Conservation (phyloP, 2,888 invertebrate species). For the Drosophila nr. medialis region DNA sequence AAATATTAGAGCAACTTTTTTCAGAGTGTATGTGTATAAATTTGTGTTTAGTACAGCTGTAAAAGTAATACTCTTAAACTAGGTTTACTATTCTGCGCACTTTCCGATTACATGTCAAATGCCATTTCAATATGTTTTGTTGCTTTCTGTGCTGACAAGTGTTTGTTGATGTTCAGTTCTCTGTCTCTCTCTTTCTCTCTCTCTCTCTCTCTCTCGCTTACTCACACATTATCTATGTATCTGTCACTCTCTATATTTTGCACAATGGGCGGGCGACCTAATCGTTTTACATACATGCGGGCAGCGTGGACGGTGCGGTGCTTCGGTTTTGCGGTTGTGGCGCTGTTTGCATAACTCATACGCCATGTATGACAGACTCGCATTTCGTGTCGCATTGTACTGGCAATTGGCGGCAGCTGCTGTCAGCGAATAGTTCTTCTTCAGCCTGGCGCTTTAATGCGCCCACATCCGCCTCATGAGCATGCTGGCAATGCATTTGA, state of each 20-base stretch:
- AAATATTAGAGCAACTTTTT: background rate
- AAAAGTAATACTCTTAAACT: background rate
- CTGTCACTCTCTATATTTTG: background rate
- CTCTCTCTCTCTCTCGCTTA: background rate
- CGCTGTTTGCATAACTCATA: slow-evolving; percentile 56
- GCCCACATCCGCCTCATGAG: slow-evolving; percentile 41
- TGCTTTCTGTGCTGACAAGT: slow-evolving; percentile 43
- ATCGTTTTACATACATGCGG: slow-evolving; percentile 33
- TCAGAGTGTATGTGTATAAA: background rate
- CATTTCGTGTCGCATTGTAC: slow-evolving; percentile 53
- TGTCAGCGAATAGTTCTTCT: slow-evolving; percentile 27
- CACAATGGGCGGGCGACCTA: slow-evolving; percentile 17
- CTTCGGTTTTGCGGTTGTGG: slow-evolving; percentile 37
- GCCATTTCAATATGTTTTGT: slow-evolving; percentile 54
- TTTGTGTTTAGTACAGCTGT: background rate
- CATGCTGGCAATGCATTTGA: slow-evolving; percentile 47
- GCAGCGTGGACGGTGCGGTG: background rate
- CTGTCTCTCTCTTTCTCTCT: background rate
- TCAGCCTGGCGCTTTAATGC: slow-evolving; percentile 28
- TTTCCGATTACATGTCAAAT: slow-evolving; percentile 49
- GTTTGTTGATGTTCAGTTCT: slow-evolving; percentile 16
- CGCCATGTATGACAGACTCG: slow-evolving; percentile 54
- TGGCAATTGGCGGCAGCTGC: slow-evolving; percentile 46
- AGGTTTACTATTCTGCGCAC: background rate
- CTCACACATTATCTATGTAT: background rate